Evolutionary conservation across 2,797 vertebrate genomes (phyloP), one percentile per base, ranked within the genome.

Genomic region (Sebastes iracundus): DNA sequence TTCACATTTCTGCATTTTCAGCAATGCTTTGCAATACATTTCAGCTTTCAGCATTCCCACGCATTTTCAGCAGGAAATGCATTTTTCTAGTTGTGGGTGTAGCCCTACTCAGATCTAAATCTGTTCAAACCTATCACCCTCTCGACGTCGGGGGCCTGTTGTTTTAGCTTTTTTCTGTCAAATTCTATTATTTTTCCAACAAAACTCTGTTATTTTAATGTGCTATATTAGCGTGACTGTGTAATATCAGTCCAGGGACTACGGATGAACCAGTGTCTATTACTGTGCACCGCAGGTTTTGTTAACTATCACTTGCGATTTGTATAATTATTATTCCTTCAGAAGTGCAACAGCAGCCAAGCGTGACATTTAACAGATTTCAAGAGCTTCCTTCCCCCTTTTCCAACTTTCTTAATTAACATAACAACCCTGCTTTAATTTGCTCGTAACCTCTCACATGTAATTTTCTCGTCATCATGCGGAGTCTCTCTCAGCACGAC

Each of bases 331-430:
- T 71, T 62, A 60, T 53, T 55, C 6, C 13, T 9, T 64, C 49
- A 64, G 12, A n/a, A 30, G 18, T 75, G 49, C 23, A 25, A 2
- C 52, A 52, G 53, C 68, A 70, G 64, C n/a, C 13, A 18, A 7
- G 13, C 4, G 38, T 80, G 73, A 81, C 65, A 75, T 83, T 62
- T 73, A 76, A 20, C 58, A 55, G 23, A 46, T 62, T 78, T 75
- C 32, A 71, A 46, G n/a, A 66, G 58, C 59, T 14, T 60, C 32
- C 66, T 46, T 67, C 66, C 72, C 52, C 55, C 12, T 49, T 74
- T 56, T 33, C 25, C 59, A 62, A 72, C 64, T 74, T 82, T 53
- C 86, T 81, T 87, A 80, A 91, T 90, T 82, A 88, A 70, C 85
- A 82, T 38, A 70, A 77, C 72, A 46, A 11, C 66, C 62, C 59